These are phyloP conservation scores for Desmodus rotundus DNA, from an alignment of 2,113 vertebrate genomes.

Conservation along the genomic window DNA sequence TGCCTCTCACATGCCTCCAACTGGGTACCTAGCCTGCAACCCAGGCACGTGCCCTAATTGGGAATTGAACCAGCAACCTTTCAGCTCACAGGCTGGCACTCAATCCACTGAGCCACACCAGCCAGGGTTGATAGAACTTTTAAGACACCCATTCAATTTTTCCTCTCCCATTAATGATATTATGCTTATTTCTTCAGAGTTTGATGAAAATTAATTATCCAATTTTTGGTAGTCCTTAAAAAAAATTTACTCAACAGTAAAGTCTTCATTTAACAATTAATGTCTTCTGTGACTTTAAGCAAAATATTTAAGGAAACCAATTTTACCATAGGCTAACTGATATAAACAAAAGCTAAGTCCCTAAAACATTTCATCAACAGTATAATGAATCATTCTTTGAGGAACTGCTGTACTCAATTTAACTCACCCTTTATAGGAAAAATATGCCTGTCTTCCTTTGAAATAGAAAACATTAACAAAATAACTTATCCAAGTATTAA, in stretches of 20 bases:
- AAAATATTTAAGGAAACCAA: neutral
- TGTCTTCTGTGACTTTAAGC: neutral
- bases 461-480: slow-evolving; percentile 38
- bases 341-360: neutral
- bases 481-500: neutral
- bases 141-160: neutral
- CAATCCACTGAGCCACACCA: too few species aligned
- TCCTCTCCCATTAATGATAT: neutral
- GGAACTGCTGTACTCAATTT: neutral
- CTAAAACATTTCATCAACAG: neutral
- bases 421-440: neutral
- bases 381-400: neutral
- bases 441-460: neutral
- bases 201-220: neutral
- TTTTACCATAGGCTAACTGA: neutral
- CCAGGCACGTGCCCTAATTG: too few species aligned
- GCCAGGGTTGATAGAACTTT: neutral
- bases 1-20: too few species aligned
- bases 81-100: too few species aligned
- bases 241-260: neutral
- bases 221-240: neutral
- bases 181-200: neutral
- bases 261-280: neutral
- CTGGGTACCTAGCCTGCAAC: too few species aligned
- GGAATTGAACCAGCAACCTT: too few species aligned